Base-by-base conservation (phyloP, 2,888 invertebrate genomes). In the Junonia oenone region DNA sequence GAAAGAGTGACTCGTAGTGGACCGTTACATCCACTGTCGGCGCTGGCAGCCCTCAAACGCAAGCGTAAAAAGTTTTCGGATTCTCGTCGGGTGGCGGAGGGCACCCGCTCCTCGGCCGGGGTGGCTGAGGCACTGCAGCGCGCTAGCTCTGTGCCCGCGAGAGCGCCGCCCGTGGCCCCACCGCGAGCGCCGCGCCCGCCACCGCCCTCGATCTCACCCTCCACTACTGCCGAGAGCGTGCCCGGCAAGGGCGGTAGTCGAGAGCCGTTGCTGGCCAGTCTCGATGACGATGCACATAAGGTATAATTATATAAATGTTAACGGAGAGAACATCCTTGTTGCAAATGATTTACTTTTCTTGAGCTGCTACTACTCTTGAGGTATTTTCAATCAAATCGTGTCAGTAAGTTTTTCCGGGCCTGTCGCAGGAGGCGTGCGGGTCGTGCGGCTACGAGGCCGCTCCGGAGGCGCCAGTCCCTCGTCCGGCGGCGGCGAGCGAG, bases 51-150 rank as follows among this genome's bases (percentile, higher is more conserved):
- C 19, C 90, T 96, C 54, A 94, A 94, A 75, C 93, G 94, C 73
- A 96, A 96, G 80, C 92, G 96, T 63, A 96, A 96, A 83, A 95
- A 95, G 78, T 96, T 96, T 83, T 95, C 95, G 0, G 94, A 95
- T 63, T 95, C 95, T 58, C 91, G 95, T 68, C 93, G 71, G 73
- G 66, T 72, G 75, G 72, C 78, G 80, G 78, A 80, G 81, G 62
- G 75, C 71, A 76, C 46, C 73, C 71, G 73, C 75, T 70, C 52
- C 70, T 70, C 69, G 71, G 56, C 63, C 67, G 49, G 67, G 56
- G 66, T 59, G 45, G 58, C 63, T 45, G 66, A 80, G 65, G 70
- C 74, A 52, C 68, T 75, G 63, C 76, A 75, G 71, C 74, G 77
- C 45, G 77, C 77, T 62, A 73, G 75, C 67, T 76, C 85, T 1